Base-by-base conservation (phyloP, 2,888 invertebrate genomes). In the Hemaris fuciformis region DNA sequence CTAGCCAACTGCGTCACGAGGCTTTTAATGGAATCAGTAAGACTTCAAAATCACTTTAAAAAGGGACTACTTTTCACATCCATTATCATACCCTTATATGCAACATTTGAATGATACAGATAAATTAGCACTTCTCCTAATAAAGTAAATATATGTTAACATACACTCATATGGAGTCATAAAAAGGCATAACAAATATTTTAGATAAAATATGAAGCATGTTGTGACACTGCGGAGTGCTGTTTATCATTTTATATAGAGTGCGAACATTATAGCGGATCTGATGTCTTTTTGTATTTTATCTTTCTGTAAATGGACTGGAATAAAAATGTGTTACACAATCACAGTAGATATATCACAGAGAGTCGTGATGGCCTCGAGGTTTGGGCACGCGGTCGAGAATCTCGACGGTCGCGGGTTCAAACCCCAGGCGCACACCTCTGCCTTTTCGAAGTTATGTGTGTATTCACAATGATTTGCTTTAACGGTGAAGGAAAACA, bases 161-260 rank as follows among this genome's bases (percentile, higher is more conserved):
- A 23, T 27, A 6, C 38, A n/a, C n/a, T n/a, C 38, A 46, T 46
- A 46, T 23, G 23, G n/a, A 46, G 31, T 53, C 27, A 18, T 53
- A 53, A 20, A 43, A 53, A 31, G 27, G 7, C 18, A 10, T 31
- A 27, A 31, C 31, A 53, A 53, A 53, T 53, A 53, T 53, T 53
- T 53, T 10, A 53, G 53, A 53, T 53, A 53, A 53, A 53, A 18
- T 53, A 53, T 31, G 53, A 18, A 20, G 15, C 53, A 31, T 53
- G 53, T 31, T 8, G 18, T 18, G 31, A 53, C 31, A 53, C 15
- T 27, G 10, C 25, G 48, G 25, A 27, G 23, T n/a, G 48, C 31
- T 31, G 18, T 53, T 53, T 53, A 31, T 53, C 53, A 53, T 31
- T 53, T 53, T 53, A 31, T 53, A 53, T 27, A 53, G 53, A 31